phyloP scores from a whole-genome alignment of 2,888 invertebrate species.

The Cosmia pyralina region DNA sequence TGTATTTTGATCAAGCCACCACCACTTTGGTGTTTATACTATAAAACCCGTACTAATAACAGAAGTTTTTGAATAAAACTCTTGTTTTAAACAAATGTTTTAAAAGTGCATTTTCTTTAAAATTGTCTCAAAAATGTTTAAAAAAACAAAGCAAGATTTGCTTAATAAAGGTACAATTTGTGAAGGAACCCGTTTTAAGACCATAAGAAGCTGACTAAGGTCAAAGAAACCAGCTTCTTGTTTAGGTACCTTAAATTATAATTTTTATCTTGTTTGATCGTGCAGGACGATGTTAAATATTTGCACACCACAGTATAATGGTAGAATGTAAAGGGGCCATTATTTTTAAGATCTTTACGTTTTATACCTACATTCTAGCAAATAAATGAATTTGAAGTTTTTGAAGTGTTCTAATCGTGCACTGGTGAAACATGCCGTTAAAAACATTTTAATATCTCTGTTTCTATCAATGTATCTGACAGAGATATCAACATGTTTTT shows the following conservation, averaged over 20 bases:
- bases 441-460: no score
- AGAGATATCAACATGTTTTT: no score
- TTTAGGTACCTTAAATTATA: background rate
- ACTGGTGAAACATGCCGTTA: no score
- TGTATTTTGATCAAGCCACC: slow-evolving; percentile 23
- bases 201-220: background rate
- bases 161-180: background rate
- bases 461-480: no score
- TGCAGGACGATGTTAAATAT: no score
- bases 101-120: background rate
- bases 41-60: no score
- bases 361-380: no score
- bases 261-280: background rate
- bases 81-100: background rate
- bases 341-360: no score
- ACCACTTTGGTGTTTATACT: background rate
- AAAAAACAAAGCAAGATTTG: background rate
- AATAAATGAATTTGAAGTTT: no score
- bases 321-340: no score
- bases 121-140: background rate
- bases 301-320: no score
- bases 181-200: background rate
- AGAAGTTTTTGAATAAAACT: background rate
- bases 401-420: background rate
- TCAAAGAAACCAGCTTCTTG: background rate